Evolutionary conservation across 2,113 vertebrate genomes (phyloP).

Genomic region (rat (Rattus norvegicus)): DNA sequence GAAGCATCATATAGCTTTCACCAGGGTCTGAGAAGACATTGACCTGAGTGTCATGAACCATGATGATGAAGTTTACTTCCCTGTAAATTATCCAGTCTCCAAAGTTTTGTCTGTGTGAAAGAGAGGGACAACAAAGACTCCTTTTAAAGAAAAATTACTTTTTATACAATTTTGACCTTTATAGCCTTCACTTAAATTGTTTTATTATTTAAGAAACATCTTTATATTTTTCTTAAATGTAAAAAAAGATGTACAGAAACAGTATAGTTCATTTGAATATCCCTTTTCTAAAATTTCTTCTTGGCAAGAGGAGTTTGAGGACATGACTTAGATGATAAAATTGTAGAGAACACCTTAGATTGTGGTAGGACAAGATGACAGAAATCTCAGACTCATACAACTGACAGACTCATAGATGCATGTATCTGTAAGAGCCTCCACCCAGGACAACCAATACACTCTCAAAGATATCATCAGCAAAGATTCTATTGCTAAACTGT

Average conservation of each 20-base stretch:
- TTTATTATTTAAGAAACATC: conserved; percentile 42
- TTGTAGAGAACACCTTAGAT: not conserved
- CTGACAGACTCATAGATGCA: not conserved
- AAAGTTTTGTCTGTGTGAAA: not conserved
- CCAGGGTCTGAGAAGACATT: not conserved
- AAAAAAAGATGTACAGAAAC: not conserved
- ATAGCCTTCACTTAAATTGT: not conserved
- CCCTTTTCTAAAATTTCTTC: not conserved
- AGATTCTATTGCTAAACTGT: not conserved
- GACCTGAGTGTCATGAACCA: too few relatives aligned
- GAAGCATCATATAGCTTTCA: not conserved
- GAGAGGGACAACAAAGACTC: not conserved
- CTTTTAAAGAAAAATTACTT: not conserved
- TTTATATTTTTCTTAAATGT: not conserved
- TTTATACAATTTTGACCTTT: conserved; percentile 35
- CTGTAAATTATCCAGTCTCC: not conserved
- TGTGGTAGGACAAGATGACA: not conserved
- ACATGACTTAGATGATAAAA: not conserved
- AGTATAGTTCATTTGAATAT: not conserved
- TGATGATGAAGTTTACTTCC: not conserved
- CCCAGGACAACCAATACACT: not conserved
- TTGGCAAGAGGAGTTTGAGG: not conserved
- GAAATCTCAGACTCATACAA: not conserved
- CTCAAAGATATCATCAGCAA: not conserved
- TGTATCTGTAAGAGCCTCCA: not conserved